phyloP scores from a whole-genome alignment of 2,888 invertebrate genomes.

The Agriopis marginaria region DNA sequence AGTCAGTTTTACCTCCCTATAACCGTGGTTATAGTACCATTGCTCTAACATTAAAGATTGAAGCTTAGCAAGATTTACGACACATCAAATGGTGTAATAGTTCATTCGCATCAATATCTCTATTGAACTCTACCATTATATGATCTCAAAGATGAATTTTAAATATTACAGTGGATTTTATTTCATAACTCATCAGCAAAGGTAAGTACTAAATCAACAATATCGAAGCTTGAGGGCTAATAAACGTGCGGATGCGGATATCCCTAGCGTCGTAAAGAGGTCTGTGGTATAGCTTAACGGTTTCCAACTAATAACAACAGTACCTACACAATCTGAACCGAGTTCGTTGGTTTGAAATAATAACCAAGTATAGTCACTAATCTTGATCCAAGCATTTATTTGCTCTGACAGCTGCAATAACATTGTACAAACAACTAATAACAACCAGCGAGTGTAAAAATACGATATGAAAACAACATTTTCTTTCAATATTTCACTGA shows the following conservation, averaged over 20 bases:
- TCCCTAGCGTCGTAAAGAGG: neutral
- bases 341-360: no score
- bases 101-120: constrained; percentile 4
- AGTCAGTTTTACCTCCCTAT: neutral
- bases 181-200: constrained; percentile 7
- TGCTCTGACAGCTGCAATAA: no score
- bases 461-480: no score
- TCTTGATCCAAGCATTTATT: no score
- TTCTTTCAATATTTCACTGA: no score
- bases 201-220: neutral
- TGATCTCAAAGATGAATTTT: neutral
- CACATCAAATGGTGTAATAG: neutral
- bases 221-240: constrained; percentile 10
- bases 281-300: constrained; percentile 6
- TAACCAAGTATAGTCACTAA: no score
- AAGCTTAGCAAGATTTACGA: constrained; percentile 1
- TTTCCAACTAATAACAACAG: neutral
- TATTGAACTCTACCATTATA: constrained; percentile 1
- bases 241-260: constrained; percentile 10
- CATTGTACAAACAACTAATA: no score
- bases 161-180: constrained; percentile 4
- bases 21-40: neutral
- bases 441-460: no score
- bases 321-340: no score
- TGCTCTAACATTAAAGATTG: neutral